phyloP scores from a whole-genome alignment of 2,113 vertebrate species.

The Sus scrofa region T2T-Sscrofa CM000813.6:37921501-37922000 shows the following conservation, averaged over 20 bases:
- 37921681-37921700: neutral
- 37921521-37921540: neutral
- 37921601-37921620: neutral
- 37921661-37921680: neutral
- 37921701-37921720: neutral
- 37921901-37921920: neutral
- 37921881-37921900: neutral
- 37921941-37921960: neutral
- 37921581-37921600: neutral
- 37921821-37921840: no score
- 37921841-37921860: neutral
- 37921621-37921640: neutral
- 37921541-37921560: neutral
- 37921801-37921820: no score
- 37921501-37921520: neutral
- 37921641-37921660: neutral
- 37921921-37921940: neutral
- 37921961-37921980: neutral
- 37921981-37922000: neutral
- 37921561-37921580: neutral
- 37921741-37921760: neutral
- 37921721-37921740: neutral
- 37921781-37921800: no score
- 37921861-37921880: neutral
- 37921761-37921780: no score